Conservation (phyloP, 2,888 invertebrate species). For the Syritta pipiens region DNA sequence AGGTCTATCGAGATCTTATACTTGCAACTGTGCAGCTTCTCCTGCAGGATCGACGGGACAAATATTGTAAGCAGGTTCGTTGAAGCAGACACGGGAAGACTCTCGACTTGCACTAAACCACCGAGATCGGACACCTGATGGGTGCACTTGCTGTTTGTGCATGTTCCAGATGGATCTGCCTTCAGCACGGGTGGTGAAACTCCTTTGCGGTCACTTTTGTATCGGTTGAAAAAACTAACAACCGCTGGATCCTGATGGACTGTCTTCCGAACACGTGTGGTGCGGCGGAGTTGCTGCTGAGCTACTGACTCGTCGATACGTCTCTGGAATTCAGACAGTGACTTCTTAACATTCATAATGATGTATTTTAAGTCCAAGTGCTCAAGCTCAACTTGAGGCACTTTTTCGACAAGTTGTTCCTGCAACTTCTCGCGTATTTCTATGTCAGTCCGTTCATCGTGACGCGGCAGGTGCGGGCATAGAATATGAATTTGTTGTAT, state of each 20-base stretch:
- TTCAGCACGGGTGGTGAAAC: background rate
- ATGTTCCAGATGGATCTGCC: background rate
- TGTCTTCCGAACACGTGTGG: constrained; percentile 30
- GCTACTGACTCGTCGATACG: constrained; percentile 51
- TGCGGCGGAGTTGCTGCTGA: constrained; percentile 46
- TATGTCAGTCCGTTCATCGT: background rate
- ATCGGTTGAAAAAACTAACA: constrained; percentile 6
- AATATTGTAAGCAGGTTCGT: constrained; percentile 55
- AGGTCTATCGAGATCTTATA: constrained; percentile 57
- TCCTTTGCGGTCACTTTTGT: background rate
- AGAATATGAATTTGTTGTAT: constrained; percentile 30
- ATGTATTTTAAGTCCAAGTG: constrained; percentile 38
- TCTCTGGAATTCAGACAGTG: constrained; percentile 42
- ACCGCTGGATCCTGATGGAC: constrained; percentile 29
- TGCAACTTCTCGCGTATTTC: constrained; percentile 23
- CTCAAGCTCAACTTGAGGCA: constrained; percentile 39
- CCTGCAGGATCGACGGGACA: constrained; percentile 52
- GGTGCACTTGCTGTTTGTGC: constrained; percentile 1
- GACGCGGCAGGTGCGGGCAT: constrained; percentile 6
- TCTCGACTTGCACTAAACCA: constrained; percentile 51
- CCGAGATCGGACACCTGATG: constrained; percentile 25
- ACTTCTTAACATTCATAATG: constrained; percentile 47
- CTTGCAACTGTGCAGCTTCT: constrained; percentile 49
- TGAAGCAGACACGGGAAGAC: constrained; percentile 44
- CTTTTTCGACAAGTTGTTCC: constrained; percentile 26